A percentile compares a stretch with the other conserved stretches of the same genome.
Evolutionary conservation across 2,888 invertebrate species (phyloP).

Genomic region (Exocentrus adspersus): DNA sequence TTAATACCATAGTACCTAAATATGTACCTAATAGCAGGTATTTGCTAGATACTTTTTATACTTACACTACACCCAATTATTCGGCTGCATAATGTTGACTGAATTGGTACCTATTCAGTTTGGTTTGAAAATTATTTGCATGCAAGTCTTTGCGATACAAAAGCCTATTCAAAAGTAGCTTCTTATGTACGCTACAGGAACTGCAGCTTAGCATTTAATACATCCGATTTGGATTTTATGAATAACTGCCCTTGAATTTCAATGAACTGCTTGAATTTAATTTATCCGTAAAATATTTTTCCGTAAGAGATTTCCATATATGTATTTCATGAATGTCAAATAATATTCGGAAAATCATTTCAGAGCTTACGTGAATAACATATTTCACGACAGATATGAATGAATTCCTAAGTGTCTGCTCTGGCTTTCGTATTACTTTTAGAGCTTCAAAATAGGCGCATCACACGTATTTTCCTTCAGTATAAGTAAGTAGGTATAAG

Average conservation of each 20-base stretch:
- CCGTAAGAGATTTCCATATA: slow-evolving; percentile 29
- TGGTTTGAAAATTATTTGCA: too few relatives aligned
- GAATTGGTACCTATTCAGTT: too few relatives aligned
- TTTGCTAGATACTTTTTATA: too few relatives aligned
- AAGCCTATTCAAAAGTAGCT: too few relatives aligned
- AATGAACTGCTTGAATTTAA: slow-evolving; percentile 31
- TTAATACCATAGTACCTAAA: too few relatives aligned
- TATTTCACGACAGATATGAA: slow-evolving; percentile 17
- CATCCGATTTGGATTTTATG: slow-evolving; percentile 21
- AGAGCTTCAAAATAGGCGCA: slow-evolving; percentile 15
- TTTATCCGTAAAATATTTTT: slow-evolving; percentile 29
- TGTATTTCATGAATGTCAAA: slow-evolving; percentile 33
- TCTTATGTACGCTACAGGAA: too few relatives aligned
- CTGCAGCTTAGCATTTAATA: slow-evolving; percentile 13
- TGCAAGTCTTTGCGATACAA: too few relatives aligned
- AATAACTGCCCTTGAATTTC: slow-evolving; percentile 30
- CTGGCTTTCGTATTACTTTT: slow-evolving; percentile 15
- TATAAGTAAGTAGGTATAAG: too few relatives aligned
- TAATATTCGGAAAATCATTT: slow-evolving; percentile 31
- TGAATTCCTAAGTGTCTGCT: slow-evolving; percentile 19
- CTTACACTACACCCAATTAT: too few relatives aligned
- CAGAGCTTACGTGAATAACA: slow-evolving; percentile 27
- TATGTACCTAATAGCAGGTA: too few relatives aligned
- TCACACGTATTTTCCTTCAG: background rate
- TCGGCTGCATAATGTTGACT: too few relatives aligned